Base-by-base conservation (phyloP, 2,888 invertebrate genomes). In the Loripinus fragilis region DNA sequence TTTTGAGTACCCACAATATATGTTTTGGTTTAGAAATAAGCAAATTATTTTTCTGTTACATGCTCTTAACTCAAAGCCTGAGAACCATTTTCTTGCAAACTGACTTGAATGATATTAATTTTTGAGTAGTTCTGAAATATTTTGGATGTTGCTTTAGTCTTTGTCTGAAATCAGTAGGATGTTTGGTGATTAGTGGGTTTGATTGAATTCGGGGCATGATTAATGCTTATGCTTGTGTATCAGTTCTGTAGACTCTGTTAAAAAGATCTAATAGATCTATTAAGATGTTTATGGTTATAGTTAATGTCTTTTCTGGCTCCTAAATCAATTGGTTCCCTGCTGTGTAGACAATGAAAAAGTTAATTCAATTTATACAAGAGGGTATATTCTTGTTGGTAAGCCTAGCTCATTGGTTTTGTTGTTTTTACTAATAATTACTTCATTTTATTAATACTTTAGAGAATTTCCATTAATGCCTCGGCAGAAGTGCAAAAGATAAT, bases 341-440 rank as follows among this genome's bases (percentile, higher is more conserved):
- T 60, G 60, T 28, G 60, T 33, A 3, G 60, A 60, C 60, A 60
- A 60, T 60, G 60, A 65, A 75, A 75, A 75, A 75, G 65, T 75
- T 64, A 71, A 52, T 71, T 71, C 65, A 70, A 75, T 66, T 70
- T 75, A 50, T 60, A 65, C 23, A 66, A 71, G 75, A 60, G 70
- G 70, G 52, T 70, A 10, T 60, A 23, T 60, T 50, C 71, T 5
- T 17, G 60, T 60, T 60, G 7, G 28, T 33, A 15, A 33, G 60
- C 12, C 8, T 60, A 12, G 8, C 15, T 52, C n/a, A 2, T 52
- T 25, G 2, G 25, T 23, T 52, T 48, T n/a, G 8, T 23, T 23
- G 2, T 25, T 52, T 52, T 52, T 52, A 25, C 52, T 52, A 52
- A 52, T 52, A 52, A 25, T 52, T 25, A 52, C 23, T 45, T 45